Percentiles rank a stretch among this genome's conserved stretches.
These are phyloP conservation scores for Phalangium opilio DNA, from an alignment of 2,888 invertebrate genomes.

Conservation along the genomic window DNA sequence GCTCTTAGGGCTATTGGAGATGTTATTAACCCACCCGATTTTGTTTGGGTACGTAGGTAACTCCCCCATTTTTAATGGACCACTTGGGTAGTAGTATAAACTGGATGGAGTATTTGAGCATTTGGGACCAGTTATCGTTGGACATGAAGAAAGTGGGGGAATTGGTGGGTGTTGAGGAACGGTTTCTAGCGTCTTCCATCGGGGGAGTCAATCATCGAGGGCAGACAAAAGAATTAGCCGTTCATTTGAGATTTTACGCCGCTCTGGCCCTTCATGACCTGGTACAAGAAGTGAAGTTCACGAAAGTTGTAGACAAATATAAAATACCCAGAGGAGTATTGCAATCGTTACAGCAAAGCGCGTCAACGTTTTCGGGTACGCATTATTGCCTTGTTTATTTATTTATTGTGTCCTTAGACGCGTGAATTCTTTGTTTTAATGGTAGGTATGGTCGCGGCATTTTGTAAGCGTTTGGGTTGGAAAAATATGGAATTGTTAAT, in stretches of 20 bases:
- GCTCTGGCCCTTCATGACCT: conserved; percentile 82
- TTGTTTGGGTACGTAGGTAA: too few species aligned
- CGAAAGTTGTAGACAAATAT: conserved; percentile 64
- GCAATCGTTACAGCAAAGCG: conserved; percentile 83
- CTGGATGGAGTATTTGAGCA: conserved; percentile 44
- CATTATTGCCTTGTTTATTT: neutral
- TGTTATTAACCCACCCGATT: too few species aligned
- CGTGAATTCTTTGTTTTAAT: too few species aligned
- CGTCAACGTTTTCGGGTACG: conserved; percentile 81
- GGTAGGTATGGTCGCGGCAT: conserved; percentile 89
- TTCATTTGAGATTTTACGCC: conserved; percentile 57
- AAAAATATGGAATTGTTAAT: conserved; percentile 71
- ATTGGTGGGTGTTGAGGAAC: conserved; percentile 72
- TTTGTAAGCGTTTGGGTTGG: conserved; percentile 87
- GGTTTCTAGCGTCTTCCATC: conserved; percentile 52
- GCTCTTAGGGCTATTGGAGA: too few species aligned
- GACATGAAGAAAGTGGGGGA: conserved; percentile 74
- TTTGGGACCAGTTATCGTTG: conserved; percentile 64
- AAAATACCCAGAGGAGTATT: conserved; percentile 73
- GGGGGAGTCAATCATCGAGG: conserved; percentile 3
- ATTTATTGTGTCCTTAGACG: too few species aligned
- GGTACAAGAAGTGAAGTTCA: conserved; percentile 72
- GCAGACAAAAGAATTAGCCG: conserved; percentile 25
- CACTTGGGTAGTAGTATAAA: conserved; percentile 57
- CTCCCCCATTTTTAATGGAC: conserved; percentile 73